A percentile compares a stretch with the other conserved stretches of the same genome.
Evolutionary conservation across 2,888 invertebrate genomes (phyloP).

Genomic region (Cotesia congregata): DNA sequence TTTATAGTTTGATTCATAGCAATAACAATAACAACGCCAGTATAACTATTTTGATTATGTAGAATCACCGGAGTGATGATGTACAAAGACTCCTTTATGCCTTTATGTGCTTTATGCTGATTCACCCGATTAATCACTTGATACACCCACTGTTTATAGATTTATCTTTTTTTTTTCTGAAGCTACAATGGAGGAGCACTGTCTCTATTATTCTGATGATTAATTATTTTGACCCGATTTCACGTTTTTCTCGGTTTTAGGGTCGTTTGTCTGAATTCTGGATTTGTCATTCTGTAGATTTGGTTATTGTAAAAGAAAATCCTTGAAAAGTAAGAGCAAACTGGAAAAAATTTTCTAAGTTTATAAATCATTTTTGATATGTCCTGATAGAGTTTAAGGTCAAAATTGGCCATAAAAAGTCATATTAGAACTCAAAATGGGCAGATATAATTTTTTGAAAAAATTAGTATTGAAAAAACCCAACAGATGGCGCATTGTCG

Average conservation of each 20-base stretch:
- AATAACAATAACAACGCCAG: not conserved
- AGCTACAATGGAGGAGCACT: not conserved
- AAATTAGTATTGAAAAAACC: too few relatives aligned
- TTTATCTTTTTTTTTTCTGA: not conserved
- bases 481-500: too few relatives aligned
- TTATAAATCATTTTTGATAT: too few relatives aligned
- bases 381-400: too few relatives aligned
- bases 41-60: not conserved
- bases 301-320: too few relatives aligned
- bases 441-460: too few relatives aligned
- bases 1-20: not conserved
- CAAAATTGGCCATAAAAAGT: too few relatives aligned
- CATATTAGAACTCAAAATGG: too few relatives aligned
- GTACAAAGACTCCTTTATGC: conserved; percentile 1
- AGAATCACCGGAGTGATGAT: not conserved
- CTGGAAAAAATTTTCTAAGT: too few relatives aligned
- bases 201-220: conserved; percentile 1
- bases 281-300: too few relatives aligned
- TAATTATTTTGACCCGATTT: conserved; percentile 3
- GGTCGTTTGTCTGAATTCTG: too few relatives aligned
- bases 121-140: conserved; percentile 12
- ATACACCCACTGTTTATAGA: not conserved
- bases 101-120: conserved; percentile 10
- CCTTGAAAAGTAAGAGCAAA: too few relatives aligned
- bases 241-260: not conserved